Conservation (phyloP, 1,140 invertebrate genomes). For the Cherax destructor region DNA sequence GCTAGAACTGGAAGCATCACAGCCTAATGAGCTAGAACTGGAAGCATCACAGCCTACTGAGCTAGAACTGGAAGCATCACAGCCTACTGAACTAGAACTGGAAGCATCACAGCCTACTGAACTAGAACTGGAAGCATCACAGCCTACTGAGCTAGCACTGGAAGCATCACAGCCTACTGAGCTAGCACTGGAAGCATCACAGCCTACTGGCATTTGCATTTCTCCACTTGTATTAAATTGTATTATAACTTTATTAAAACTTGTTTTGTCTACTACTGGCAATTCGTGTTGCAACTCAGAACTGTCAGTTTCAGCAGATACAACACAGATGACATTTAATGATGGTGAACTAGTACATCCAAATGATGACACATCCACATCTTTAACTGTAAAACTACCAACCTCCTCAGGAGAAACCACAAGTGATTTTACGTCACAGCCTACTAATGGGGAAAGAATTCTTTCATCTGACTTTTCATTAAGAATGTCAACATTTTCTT, state of each 20-base stretch:
- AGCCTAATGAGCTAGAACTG: too few relatives aligned
- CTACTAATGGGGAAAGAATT: background rate
- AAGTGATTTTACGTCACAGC: too few relatives aligned
- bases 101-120: background rate
- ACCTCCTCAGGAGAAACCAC: too few relatives aligned
- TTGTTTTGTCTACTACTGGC: background rate
- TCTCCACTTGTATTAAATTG: background rate
- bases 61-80: background rate
- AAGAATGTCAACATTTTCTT: background rate
- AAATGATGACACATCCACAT: background rate
- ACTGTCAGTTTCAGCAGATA: background rate
- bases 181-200: background rate
- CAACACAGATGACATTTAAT: slow-evolving; percentile 20
- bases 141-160: background rate
- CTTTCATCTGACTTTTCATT: background rate
- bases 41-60: background rate
- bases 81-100: background rate
- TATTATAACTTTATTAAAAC: background rate
- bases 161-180: too few relatives aligned
- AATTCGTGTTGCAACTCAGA: too few relatives aligned
- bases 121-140: background rate
- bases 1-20: background rate
- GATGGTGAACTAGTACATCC: background rate
- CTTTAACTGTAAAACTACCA: too few relatives aligned
- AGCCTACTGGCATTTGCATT: background rate